phyloP scores from a whole-genome alignment of 2,888 invertebrate genomes.

The Drosophila ustulata region DNA sequence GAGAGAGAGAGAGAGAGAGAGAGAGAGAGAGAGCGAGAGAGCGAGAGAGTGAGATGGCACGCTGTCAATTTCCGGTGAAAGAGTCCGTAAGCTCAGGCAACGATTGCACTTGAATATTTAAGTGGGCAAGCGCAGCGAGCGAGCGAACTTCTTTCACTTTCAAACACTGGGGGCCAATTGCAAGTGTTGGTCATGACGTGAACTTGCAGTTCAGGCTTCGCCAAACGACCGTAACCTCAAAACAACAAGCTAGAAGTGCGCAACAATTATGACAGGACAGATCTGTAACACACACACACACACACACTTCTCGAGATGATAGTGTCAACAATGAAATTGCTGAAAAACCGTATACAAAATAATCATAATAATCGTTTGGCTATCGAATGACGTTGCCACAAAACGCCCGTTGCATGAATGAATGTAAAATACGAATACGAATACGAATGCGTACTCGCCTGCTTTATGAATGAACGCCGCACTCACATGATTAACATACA shows the following conservation, averaged over 20 bases:
- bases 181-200: conserved; percentile 48
- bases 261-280: conserved; percentile 80
- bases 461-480: conserved; percentile 58
- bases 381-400: conserved; percentile 67
- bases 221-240: conserved; percentile 45
- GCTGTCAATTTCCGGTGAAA: conserved; percentile 70
- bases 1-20: background rate
- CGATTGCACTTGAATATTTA: conserved; percentile 45
- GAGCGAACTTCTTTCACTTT: conserved; percentile 44
- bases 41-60: conserved; percentile 6
- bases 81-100: conserved; percentile 32
- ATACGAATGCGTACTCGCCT: conserved; percentile 23
- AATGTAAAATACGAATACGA: background rate
- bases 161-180: conserved; percentile 37
- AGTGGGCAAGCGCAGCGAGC: conserved; percentile 21
- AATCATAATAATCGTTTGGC: conserved; percentile 30
- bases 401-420: conserved; percentile 28
- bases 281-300: conserved; percentile 41
- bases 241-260: conserved; percentile 35
- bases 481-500: conserved; percentile 13
- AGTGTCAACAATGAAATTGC: conserved; percentile 82
- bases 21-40: background rate
- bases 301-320: conserved; percentile 28
- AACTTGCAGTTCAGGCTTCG: conserved; percentile 50
- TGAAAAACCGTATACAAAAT: conserved; percentile 46